These are phyloP conservation scores for Agrilus planipennis DNA, from an alignment of 1,140 invertebrate genomes.

Conservation along the genomic window DNA sequence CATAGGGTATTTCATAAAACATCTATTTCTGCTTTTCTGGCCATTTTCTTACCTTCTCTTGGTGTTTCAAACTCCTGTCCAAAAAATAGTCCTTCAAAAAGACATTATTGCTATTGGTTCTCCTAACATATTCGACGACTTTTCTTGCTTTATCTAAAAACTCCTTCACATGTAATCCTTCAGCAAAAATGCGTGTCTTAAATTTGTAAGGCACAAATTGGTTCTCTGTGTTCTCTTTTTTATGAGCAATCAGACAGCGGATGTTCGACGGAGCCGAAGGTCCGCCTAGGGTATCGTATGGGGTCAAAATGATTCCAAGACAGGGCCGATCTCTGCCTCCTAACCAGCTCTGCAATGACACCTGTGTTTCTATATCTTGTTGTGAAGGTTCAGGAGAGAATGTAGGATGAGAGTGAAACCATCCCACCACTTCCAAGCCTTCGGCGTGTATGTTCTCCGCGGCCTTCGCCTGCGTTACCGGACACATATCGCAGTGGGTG, in stretches of 20 bases:
- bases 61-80: conserved; percentile 26
- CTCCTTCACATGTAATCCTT: conserved; percentile 15
- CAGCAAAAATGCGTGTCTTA: too few species aligned
- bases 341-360: conserved; percentile 46
- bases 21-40: too few species aligned
- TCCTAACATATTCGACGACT: too few species aligned
- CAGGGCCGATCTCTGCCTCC: conserved; percentile 39
- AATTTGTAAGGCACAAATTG: conserved; percentile 31
- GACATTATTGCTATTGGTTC: too few species aligned
- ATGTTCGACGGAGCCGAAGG: conserved; percentile 30
- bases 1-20: too few species aligned
- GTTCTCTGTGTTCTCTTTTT: conserved; percentile 23
- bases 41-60: conserved; percentile 29
- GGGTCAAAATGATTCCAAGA: conserved; percentile 45
- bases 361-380: conserved; percentile 48
- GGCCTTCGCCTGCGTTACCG: conserved; percentile 38
- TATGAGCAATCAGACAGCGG: conserved; percentile 28
- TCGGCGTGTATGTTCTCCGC: conserved; percentile 38
- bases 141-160: conserved; percentile 17
- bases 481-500: conserved; percentile 68
- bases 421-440: conserved; percentile 43
- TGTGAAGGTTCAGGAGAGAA: conserved; percentile 49
- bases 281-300: conserved; percentile 34
- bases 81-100: conserved; percentile 27
- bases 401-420: conserved; percentile 57